phyloP scores from a whole-genome alignment of 2,888 invertebrate species.

The Eudasyphora cyanicolor region DNA sequence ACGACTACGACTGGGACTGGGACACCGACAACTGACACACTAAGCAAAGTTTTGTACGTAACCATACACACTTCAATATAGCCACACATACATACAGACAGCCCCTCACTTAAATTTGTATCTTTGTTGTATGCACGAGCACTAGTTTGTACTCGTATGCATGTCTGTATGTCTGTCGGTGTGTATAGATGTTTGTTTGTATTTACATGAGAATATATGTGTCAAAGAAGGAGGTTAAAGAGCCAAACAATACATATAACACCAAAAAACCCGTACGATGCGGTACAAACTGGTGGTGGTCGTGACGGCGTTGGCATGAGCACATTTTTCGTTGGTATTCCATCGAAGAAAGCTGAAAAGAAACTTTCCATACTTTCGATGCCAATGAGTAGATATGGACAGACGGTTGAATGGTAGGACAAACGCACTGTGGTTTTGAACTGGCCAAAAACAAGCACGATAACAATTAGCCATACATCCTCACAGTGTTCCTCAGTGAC shows the following conservation, averaged over 20 bases:
- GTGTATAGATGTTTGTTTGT: too few species aligned
- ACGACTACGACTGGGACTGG: neutral
- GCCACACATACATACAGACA: constrained; percentile 13
- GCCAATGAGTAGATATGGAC: constrained; percentile 22
- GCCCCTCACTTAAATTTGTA: neutral
- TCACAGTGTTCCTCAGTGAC: too few species aligned
- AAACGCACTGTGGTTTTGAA: neutral
- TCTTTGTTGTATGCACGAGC: neutral
- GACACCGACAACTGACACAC: constrained; percentile 23
- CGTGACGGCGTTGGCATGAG: too few species aligned
- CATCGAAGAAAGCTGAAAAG: neutral
- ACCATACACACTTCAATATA: neutral
- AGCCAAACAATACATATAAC: constrained; percentile 42
- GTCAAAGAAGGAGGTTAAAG: constrained; percentile 61
- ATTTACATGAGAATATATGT: constrained; percentile 31
- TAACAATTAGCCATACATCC: too few species aligned
- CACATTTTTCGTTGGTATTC: constrained; percentile 38
- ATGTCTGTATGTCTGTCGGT: neutral
- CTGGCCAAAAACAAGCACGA: neutral
- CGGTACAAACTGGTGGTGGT: constrained; percentile 11
- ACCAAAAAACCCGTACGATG: constrained; percentile 15
- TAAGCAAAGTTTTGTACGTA: constrained; percentile 27
- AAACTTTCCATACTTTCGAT: constrained; percentile 13
- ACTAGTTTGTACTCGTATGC: neutral
- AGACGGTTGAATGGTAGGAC: too few species aligned